Evolutionary conservation across 2,113 vertebrate genomes (phyloP), one percentile per base, ranked within the genome.

Genomic region (Sciurus niger): DNA sequence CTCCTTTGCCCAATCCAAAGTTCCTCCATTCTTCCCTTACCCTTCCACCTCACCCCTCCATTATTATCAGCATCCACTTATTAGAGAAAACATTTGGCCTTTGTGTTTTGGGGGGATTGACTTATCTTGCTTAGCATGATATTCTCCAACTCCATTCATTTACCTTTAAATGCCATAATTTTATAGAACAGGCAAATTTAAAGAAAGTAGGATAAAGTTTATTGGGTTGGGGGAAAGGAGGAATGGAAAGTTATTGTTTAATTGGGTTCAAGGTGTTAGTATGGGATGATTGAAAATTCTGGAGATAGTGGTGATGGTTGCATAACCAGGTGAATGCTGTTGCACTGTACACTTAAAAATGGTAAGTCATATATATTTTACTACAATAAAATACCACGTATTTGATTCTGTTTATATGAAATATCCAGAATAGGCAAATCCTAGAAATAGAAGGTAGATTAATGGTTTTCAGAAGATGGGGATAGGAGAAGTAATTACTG

Each of bases 201-300:
- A 79, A 53, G 72, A 89, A 94, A 79, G 48, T 89, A 63, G 58
- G 84, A 89, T 20, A 85, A 40, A 72, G 24, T 40, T 95, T 84
- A 51, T 37, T 17, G 22, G 63, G 11, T 25, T 30, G 32, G 17
- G 60, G 46, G 18, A 3, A 14, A 8, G 34, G 32, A n/a, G 67
- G 67, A 89, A 53, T 93, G 34, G 68, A 37, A 16, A 25, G 40
- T 84, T 84, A 87, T 74, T 43, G 6, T 84, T 93, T 70, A 77
- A 89, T 63, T 60, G 28, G 72, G 13, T 43, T 40, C 37, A 87
- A 25, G 28, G 37, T 74, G 87, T 74, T 87, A 55, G 48, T 74
- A 63, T 84, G 43, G 34, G 43, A 43, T 77, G 6, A 84, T 84
- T 32, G 55, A 68, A 83, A 89, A 34, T 83, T 89, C 14, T 84